Base-by-base conservation (phyloP, 2,797 vertebrate species). In the Micromesistius poutassou region DNA sequence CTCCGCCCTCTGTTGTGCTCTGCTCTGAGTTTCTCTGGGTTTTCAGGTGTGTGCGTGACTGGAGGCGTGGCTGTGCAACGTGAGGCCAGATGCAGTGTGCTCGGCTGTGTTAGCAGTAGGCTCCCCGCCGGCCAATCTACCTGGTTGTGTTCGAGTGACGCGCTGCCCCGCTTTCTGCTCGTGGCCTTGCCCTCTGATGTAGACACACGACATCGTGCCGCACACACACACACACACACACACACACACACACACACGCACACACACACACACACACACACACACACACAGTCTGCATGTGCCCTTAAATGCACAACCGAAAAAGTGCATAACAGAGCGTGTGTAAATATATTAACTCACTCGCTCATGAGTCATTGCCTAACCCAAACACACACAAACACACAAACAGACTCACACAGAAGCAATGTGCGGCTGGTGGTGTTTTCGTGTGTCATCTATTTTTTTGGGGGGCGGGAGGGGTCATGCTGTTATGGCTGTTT, bases 131-230 rank as follows among this genome's bases (percentile, higher is more conserved):
- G 66, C 83, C 33, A 14, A 79, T 75, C 50, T 74, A 66, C 78
- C 84, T 80, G 46, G 79, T 87, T 81, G 81, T 82, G 81, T 82
- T 80, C 3, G 5, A 83, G 78, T 79, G 85, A 88, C 80, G 79
- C 85, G 80, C 83, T 86, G 84, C 82, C 82, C 85, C 74, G 80
- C 80, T 86, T 84, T 86, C 82, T 82, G 87, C 75, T 74, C 85
- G 86, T 90, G 87, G 88, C 89, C 89, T 91, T 91, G 82, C 86
- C 89, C 86, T 87, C 55, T 84, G 74, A 76, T 85, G 66, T 76
- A 73, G 66, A 89, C 80, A 30, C 30, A 76, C 87, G 33, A 66
- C 62, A 62, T n/a, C 5, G 50, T 9, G 50, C 50, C 68, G 1
- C 66, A 70, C 66, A 28, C 66, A 70, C 66, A 70, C 7, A 70